Percentiles rank a stretch among this genome's conserved stretches.
These are phyloP conservation scores for Bembecia ichneumoniformis DNA, from an alignment of 2,888 invertebrate species.

Conservation along the genomic window DNA sequence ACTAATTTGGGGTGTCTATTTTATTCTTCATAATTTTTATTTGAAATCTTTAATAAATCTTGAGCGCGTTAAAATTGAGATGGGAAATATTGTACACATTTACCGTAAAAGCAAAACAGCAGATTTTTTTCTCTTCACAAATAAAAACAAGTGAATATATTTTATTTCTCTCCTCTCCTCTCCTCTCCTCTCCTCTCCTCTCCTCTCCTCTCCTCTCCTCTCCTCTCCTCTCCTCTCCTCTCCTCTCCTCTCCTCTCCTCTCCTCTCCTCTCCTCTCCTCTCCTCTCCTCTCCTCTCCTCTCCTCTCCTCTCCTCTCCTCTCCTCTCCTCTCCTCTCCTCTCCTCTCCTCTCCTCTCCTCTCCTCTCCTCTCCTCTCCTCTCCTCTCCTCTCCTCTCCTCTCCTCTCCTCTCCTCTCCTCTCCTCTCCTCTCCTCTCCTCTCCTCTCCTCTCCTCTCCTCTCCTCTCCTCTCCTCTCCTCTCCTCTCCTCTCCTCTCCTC, in stretches of 20 bases:
- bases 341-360: conserved; percentile 5
- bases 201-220: conserved; percentile 5
- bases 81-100: no score
- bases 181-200: conserved; percentile 5
- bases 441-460: no score
- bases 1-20: no score
- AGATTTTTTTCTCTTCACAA: no score
- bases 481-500: no score
- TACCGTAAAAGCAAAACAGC: no score
- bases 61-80: no score
- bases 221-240: conserved; percentile 6
- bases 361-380: conserved; percentile 7
- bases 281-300: conserved; percentile 7
- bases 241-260: conserved; percentile 7
- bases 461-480: no score
- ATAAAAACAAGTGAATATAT: no score
- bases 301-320: conserved; percentile 7
- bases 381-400: conserved; percentile 7
- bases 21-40: no score
- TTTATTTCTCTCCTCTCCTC: conserved; percentile 5
- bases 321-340: conserved; percentile 6
- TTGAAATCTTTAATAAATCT: no score
- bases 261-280: conserved; percentile 7
- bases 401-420: conserved; percentile 7
- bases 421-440: conserved; percentile 5